These are phyloP conservation scores for Torymus aiolomorphi DNA, from an alignment of 2,888 invertebrate species.

Conservation along the genomic window DNA sequence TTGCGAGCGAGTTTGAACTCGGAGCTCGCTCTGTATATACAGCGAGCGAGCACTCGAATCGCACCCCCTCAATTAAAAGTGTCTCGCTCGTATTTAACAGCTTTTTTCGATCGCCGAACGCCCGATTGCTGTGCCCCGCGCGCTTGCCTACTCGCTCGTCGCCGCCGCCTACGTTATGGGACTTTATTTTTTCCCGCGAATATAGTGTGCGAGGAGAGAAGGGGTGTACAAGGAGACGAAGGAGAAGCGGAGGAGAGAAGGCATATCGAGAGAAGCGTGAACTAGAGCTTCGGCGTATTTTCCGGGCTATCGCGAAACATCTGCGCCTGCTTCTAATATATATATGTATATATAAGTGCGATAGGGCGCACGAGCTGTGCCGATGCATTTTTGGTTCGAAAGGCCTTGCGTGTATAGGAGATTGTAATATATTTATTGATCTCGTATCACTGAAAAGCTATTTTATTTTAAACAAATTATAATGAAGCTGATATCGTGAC, in stretches of 20 bases:
- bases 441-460: too few relatives aligned
- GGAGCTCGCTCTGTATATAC: constrained; percentile 9
- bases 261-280: not conserved
- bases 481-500: too few relatives aligned
- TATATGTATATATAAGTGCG: not conserved
- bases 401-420: too few relatives aligned
- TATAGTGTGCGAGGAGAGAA: too few relatives aligned
- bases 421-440: too few relatives aligned
- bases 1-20: constrained; percentile 8
- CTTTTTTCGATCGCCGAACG: constrained; percentile 23
- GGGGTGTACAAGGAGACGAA: too few relatives aligned
- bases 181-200: not conserved
- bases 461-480: too few relatives aligned
- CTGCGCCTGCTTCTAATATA: not conserved
- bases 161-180: constrained; percentile 17
- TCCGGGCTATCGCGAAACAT: constrained; percentile 15
- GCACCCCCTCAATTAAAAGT: constrained; percentile 54
- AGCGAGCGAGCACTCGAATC: constrained; percentile 30
- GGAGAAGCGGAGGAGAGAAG: too few relatives aligned
- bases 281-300: constrained; percentile 17
- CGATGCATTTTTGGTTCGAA: too few relatives aligned
- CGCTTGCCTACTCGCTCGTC: not conserved
- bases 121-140: constrained; percentile 7
- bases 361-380: not conserved
- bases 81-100: constrained; percentile 42